These are phyloP conservation scores for Epinephelus moara DNA, from an alignment of 2,113 vertebrate genomes.

Conservation along the genomic window DNA sequence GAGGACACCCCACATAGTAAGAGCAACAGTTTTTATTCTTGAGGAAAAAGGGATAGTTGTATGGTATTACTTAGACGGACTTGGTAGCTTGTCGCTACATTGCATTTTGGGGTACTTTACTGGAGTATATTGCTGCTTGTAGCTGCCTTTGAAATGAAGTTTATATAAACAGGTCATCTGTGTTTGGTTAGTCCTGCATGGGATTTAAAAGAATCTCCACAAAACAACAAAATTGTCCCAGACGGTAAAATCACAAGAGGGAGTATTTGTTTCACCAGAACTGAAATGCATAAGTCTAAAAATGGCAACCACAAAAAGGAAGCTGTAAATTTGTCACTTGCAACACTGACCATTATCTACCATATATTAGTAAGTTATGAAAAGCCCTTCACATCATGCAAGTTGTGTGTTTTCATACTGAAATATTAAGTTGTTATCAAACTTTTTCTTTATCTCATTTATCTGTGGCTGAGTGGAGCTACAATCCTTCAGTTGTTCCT, in stretches of 20 bases:
- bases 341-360: not conserved
- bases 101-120: not conserved
- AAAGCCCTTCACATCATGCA: not conserved
- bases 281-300: not conserved
- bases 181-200: not conserved
- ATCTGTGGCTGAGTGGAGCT: not conserved
- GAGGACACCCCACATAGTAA: not conserved
- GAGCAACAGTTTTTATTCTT: too few species aligned
- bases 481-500: not conserved
- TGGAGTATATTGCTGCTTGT: not conserved
- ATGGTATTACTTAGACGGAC: not conserved
- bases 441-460: not conserved
- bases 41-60: too few species aligned
- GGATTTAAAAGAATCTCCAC: not conserved
- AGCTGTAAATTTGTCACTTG: not conserved
- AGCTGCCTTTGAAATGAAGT: not conserved
- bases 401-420: not conserved
- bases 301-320: not conserved
- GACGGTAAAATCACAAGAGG: not conserved
- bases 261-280: not conserved
- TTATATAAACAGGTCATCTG: too few species aligned
- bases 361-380: not conserved
- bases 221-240: not conserved
- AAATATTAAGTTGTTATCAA: not conserved
- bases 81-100: not conserved